phyloP scores from a whole-genome alignment of 2,113 vertebrate species.

The Pongo abelii region DNA sequence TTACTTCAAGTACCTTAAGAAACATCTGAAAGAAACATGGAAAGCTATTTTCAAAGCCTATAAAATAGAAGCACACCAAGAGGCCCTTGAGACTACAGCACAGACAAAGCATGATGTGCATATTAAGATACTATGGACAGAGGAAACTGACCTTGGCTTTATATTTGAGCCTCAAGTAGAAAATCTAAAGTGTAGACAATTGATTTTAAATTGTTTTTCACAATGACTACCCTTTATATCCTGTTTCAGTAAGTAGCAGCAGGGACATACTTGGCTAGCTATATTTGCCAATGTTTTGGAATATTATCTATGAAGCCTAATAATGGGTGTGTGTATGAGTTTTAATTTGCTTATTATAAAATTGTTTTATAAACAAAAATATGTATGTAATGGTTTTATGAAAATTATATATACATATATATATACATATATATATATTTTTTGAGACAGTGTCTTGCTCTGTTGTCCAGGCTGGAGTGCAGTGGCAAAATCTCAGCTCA shows the following conservation, averaged over 20 bases:
- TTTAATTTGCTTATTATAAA: neutral
- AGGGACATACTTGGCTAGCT: neutral
- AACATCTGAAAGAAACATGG: neutral
- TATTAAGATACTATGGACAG: neutral
- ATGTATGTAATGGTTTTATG: neutral
- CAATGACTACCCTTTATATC: neutral
- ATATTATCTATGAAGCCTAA: neutral
- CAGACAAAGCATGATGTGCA: neutral
- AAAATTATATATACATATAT: neutral
- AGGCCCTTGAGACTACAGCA: neutral
- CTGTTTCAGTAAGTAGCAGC: neutral
- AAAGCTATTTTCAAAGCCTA: neutral
- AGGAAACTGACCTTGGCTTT: neutral
- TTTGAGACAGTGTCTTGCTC: no score
- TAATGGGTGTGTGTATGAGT: neutral
- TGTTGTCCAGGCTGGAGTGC: no score
- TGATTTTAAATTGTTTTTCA: constrained; percentile 4
- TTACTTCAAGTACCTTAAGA: neutral
- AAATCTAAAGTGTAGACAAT: neutral
- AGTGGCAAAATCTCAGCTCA: no score
- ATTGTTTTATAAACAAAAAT: neutral
- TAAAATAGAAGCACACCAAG: neutral
- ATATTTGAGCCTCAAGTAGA: neutral
- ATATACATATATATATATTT: no score
- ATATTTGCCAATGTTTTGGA: neutral